phyloP scores from a whole-genome alignment of 2,113 vertebrate species.

The Lethenteron reissneri region DNA sequence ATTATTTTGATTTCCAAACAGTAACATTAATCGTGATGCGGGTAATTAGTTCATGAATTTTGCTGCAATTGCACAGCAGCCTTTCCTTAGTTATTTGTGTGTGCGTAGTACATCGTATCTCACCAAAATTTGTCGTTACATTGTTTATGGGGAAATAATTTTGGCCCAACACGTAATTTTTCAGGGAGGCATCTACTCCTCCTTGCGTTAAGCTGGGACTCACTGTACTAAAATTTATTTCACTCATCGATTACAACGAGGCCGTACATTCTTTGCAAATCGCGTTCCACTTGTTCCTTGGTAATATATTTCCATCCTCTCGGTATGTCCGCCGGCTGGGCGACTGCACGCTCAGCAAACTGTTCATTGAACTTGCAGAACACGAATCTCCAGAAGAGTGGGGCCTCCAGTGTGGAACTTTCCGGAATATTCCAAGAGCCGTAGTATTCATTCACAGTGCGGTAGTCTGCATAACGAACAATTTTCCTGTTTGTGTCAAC shows the following conservation, averaged over 20 bases:
- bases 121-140: too few species aligned
- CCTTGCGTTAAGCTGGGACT: too few species aligned
- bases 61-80: too few species aligned
- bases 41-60: too few species aligned
- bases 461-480: slow-evolving; percentile 18
- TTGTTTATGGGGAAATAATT: too few species aligned
- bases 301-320: slow-evolving; percentile 12
- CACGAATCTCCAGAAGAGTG: slow-evolving; percentile 29
- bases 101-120: too few species aligned
- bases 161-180: too few species aligned
- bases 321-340: slow-evolving; percentile 18
- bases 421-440: slow-evolving; percentile 24
- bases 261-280: slow-evolving; percentile 4
- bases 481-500: rapidly evolving
- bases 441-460: slow-evolving; percentile 9
- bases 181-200: too few species aligned
- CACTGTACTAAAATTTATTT: too few species aligned
- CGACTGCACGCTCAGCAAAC: slow-evolving; percentile 13
- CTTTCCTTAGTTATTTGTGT: too few species aligned
- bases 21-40: too few species aligned
- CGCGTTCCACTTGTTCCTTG: neutral
- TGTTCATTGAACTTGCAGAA: slow-evolving; percentile 14
- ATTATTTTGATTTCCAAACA: too few species aligned
- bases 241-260: neutral
- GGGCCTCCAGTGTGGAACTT: slow-evolving; percentile 20